Evolutionary conservation across 2,797 vertebrate species (phyloP), one percentile per base, ranked within the genome.

Genomic region (Yasuhikotakia modesta): DNA sequence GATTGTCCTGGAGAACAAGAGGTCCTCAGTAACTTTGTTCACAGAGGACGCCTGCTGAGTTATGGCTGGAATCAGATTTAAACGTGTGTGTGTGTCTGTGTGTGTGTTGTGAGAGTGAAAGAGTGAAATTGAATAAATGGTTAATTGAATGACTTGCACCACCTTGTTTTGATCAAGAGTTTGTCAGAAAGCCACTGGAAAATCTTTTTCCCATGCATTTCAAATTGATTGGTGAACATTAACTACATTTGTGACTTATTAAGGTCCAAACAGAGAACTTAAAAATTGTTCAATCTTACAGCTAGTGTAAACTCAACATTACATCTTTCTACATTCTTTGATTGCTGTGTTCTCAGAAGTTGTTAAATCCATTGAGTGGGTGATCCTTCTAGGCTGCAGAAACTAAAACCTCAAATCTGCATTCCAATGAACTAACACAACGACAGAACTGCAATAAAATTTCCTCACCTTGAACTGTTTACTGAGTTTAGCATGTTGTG

Each of bases 1-100:
- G 60, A 82, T 78, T 78, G 78, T 84, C 78, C 71, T 8, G 21
- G 22, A 48, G 78, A 79, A 82, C 81, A 82, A 85, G 75, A 73
- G 71, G 14, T n/a, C 48, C 83, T 84, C 78, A 84, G 83, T 76
- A 68, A 80, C 30, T 63, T 70, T 61, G 24, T 72, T 58, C 30
- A 21, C 10, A 27, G 14, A n/a, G 61, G 72, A 32, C 22, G 0
- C 12, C 27, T 52, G 52, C 53, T 45, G 67, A 70, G 69, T 70
- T 71, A 70, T 39, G 60, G 55, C 55, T 68, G 60, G 32, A 60
- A 79, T 79, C 17, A 14, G 45, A 39, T 70, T 78, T 19, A 67
- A 68, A 8, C 32, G 3, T 27, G 27, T 43, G 66, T 12, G 52
- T 43, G 24, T 74, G 67, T 43, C 57, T 74, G 73, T 55, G 3